These are phyloP conservation scores for Apogon talboti DNA, from an alignment of 2,797 vertebrate genomes.

Conservation along the genomic window DNA sequence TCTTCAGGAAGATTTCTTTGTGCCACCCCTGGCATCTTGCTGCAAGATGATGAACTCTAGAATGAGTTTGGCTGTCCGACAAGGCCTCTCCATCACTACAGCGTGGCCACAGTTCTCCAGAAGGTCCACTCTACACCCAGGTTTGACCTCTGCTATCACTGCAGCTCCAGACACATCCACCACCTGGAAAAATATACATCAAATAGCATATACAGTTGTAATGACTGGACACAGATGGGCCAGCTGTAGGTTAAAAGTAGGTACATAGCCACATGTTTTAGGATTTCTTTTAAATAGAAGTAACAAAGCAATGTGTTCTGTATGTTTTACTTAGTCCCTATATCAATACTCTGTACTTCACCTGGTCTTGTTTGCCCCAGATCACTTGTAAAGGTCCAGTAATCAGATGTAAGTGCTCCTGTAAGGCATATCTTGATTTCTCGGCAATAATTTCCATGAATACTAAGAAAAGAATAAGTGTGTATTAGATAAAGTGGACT, in stretches of 20 bases:
- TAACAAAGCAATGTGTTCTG: neutral
- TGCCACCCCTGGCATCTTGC: slow-evolving; percentile 82
- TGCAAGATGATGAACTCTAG: slow-evolving; percentile 90
- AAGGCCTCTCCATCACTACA: slow-evolving; percentile 93
- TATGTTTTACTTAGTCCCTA: slow-evolving; percentile 7
- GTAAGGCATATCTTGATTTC: slow-evolving; percentile 89
- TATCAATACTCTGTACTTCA: slow-evolving; percentile 59
- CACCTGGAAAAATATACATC: slow-evolving; percentile 80
- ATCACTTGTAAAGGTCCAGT: slow-evolving; percentile 91
- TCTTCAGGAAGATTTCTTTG: slow-evolving; percentile 81
- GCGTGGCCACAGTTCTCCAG: slow-evolving; percentile 97
- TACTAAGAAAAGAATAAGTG: slow-evolving; percentile 77
- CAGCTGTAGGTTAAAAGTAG: slow-evolving; percentile 2
- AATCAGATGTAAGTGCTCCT: slow-evolving; percentile 92
- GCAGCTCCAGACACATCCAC: slow-evolving; percentile 92
- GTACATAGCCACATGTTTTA: neutral
- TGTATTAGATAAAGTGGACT: neutral
- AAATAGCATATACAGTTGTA: neutral
- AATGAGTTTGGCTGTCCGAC: slow-evolving; percentile 93
- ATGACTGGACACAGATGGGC: neutral
- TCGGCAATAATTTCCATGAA: slow-evolving; percentile 90
- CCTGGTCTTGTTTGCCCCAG: slow-evolving; percentile 98
- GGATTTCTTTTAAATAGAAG: slow-evolving; percentile 10
- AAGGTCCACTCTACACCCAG: slow-evolving; percentile 89
- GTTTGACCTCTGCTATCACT: slow-evolving; percentile 83